These are phyloP conservation scores for Raja brachyura DNA, from an alignment of 2,113 vertebrate genomes.

Conservation along the genomic window DNA sequence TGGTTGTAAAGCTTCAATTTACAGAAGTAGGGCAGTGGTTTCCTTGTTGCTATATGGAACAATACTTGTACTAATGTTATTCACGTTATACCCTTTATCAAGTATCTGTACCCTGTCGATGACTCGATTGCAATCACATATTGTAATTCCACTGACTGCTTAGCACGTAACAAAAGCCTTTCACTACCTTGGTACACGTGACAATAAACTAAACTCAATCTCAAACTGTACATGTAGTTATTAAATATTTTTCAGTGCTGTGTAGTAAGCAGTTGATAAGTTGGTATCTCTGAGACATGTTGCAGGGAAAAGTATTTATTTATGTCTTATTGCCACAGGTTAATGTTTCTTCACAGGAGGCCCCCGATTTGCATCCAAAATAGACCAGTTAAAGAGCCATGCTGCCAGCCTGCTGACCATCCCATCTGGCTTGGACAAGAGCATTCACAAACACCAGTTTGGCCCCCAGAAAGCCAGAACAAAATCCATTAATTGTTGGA, in stretches of 20 bases:
- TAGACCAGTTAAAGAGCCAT: conserved; percentile 36
- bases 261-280: not conserved
- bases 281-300: not conserved
- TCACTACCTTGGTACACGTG: too few species aligned
- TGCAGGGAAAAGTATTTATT: not conserved
- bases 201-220: too few species aligned
- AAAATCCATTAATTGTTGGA: not conserved
- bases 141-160: too few species aligned
- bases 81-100: too few species aligned
- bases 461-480: conserved; percentile 26
- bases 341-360: conserved; percentile 29
- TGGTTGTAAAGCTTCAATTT: not conserved
- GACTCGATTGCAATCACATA: too few species aligned
- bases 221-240: too few species aligned
- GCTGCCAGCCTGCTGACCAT: conserved; percentile 25
- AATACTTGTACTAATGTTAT: not conserved
- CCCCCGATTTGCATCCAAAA: conserved; percentile 20
- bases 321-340: not conserved
- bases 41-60: not conserved
- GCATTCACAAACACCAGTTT: conserved; percentile 11
- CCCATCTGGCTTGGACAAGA: conserved; percentile 22
- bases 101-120: too few species aligned
- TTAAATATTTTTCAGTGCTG: conserved; percentile 1
- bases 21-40: not conserved
- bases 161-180: too few species aligned